phyloP scores from a whole-genome alignment of 1,140 invertebrate genomes.

The Phthorimaea operculella region DNA sequence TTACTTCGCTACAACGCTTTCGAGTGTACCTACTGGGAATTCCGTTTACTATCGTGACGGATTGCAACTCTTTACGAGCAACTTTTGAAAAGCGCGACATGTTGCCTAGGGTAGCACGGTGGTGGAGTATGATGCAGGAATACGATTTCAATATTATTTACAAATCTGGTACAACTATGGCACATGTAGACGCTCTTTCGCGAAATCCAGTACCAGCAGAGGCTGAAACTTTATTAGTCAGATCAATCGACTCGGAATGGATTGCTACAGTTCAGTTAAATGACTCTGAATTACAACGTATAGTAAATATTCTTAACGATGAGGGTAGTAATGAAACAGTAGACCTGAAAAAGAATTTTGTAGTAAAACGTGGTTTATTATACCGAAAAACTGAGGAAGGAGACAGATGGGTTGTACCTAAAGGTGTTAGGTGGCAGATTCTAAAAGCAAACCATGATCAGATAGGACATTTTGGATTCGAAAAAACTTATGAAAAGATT shows the following conservation, averaged over 20 bases:
- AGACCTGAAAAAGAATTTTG: not conserved
- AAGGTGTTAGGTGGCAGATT: slow-evolving; percentile 3
- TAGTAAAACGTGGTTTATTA: not conserved
- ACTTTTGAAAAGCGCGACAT: slow-evolving; percentile 25
- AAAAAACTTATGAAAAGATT: slow-evolving; percentile 7
- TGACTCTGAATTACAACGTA: not conserved
- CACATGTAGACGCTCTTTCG: slow-evolving; percentile 32
- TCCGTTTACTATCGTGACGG: slow-evolving; percentile 26
- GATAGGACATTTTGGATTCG: slow-evolving; percentile 7
- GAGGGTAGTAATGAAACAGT: not conserved
- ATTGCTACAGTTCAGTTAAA: not conserved
- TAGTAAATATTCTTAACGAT: not conserved
- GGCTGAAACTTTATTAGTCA: not conserved
- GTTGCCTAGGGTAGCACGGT: slow-evolving; percentile 23
- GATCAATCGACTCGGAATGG: not conserved
- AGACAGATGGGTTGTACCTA: slow-evolving; percentile 2
- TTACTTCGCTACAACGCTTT: slow-evolving; percentile 24
- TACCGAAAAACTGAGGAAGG: not conserved
- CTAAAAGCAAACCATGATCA: slow-evolving; percentile 2
- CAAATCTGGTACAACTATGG: slow-evolving; percentile 20
- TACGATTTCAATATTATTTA: slow-evolving; percentile 24
- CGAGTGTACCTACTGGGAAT: slow-evolving; percentile 24
- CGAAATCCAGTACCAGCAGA: slow-evolving; percentile 13
- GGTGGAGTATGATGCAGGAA: slow-evolving; percentile 25
- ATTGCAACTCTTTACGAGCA: slow-evolving; percentile 25